phyloP scores from a whole-genome alignment of 2,888 invertebrate species.

The Ectemnius continuus region DNA sequence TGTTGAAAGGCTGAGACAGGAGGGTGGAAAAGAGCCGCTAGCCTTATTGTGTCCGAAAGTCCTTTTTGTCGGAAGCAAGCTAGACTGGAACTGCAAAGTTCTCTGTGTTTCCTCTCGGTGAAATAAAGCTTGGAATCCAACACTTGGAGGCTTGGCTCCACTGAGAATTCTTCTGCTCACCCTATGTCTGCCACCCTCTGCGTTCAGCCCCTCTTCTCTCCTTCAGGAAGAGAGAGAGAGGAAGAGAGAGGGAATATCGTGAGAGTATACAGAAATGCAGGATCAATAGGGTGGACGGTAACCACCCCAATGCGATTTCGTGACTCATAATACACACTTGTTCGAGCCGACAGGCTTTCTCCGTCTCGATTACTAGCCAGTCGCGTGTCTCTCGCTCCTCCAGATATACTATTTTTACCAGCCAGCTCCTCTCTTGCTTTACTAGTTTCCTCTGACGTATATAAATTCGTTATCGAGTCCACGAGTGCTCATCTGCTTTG shows the following conservation, averaged over 20 bases:
- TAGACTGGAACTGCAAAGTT: too few relatives aligned
- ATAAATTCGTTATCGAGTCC: too few relatives aligned
- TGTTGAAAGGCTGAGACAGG: too few relatives aligned
- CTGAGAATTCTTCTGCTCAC: not conserved
- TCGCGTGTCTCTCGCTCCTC: conserved; percentile 1
- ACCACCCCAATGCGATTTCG: conserved; percentile 65
- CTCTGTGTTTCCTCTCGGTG: too few relatives aligned
- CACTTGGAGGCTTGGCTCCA: too few relatives aligned
- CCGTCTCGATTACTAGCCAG: conserved; percentile 13
- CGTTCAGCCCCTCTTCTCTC: too few relatives aligned
- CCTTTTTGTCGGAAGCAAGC: too few relatives aligned
- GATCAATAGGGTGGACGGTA: conserved; percentile 68
- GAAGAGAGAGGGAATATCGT: conserved; percentile 12
- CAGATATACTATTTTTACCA: conserved; percentile 5
- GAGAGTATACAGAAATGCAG: conserved; percentile 56
- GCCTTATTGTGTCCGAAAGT: too few relatives aligned
- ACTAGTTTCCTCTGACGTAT: not conserved
- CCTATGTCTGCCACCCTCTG: conserved; percentile 28
- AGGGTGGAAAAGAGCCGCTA: too few relatives aligned
- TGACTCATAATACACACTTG: conserved; percentile 73
- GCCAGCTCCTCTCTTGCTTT: not conserved
- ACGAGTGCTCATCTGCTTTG: too few relatives aligned
- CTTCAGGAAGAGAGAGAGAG: too few relatives aligned
- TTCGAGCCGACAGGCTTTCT: conserved; percentile 50
- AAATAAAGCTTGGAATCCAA: too few relatives aligned